These are phyloP conservation scores for Perca flavescens DNA, from an alignment of 2,113 vertebrate genomes.

Conservation along the genomic window DNA sequence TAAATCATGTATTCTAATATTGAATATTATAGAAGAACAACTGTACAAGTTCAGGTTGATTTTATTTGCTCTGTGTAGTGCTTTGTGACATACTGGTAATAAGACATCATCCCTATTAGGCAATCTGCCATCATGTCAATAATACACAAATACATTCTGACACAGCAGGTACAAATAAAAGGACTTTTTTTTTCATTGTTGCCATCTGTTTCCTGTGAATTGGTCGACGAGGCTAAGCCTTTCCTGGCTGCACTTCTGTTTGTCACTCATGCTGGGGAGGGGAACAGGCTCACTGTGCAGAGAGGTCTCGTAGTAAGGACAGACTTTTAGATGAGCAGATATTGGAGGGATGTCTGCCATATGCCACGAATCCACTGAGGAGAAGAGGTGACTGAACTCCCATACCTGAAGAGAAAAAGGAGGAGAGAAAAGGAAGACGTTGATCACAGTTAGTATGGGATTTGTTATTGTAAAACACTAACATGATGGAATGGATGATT, in stretches of 20 bases:
- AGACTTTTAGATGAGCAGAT: conserved; percentile 91
- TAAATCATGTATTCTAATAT: background rate
- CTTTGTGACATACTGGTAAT: background rate
- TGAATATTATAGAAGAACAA: background rate
- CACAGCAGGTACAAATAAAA: conserved; percentile 13
- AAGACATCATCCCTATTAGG: background rate
- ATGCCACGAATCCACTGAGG: conserved; percentile 87
- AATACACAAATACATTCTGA: background rate
- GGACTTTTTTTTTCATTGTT: conserved; percentile 1
- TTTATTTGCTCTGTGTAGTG: conserved; percentile 18
- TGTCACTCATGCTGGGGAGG: conserved; percentile 84
- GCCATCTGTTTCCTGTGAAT: conserved; percentile 69
- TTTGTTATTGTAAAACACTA: conserved; percentile 62
- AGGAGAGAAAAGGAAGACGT: background rate
- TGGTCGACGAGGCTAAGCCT: conserved; percentile 82
- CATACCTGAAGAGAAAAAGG: conserved; percentile 82
- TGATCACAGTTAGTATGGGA: conserved; percentile 79
- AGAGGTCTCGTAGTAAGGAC: conserved; percentile 88
- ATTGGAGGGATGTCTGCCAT: conserved; percentile 82
- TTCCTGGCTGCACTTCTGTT: conserved; percentile 49
- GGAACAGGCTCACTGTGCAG: conserved; percentile 81
- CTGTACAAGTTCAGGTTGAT: background rate
- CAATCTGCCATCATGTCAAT: background rate
- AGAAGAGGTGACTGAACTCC: conserved; percentile 94
- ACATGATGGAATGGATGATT: background rate